Conservation (phyloP, 2,888 invertebrate genomes). For the Prosapia bicincta region DNA sequence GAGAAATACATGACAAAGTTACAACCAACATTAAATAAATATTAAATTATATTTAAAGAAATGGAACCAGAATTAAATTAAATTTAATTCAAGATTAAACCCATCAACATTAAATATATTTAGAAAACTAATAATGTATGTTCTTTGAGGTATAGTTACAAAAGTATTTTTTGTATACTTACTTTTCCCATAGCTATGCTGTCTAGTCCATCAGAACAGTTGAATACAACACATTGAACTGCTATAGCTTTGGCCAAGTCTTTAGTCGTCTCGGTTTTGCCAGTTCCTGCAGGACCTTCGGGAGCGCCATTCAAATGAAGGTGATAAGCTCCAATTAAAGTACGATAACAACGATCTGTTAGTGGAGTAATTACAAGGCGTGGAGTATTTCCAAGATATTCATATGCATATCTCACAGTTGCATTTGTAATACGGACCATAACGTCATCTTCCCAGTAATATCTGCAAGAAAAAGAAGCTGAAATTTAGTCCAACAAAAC, state of each 20-base stretch:
- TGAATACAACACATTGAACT: conserved; percentile 85
- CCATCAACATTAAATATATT: too few species aligned
- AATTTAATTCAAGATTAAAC: too few species aligned
- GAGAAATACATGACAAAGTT: too few species aligned
- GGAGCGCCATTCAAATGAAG: conserved; percentile 82
- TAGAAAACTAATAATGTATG: too few species aligned
- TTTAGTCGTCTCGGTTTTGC: conserved; percentile 89
- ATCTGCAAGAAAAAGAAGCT: conserved; percentile 44
- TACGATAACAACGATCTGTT: conserved; percentile 78
- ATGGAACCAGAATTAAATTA: too few species aligned
- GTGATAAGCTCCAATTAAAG: conserved; percentile 77
- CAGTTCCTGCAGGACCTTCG: conserved; percentile 83
- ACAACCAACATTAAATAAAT: too few species aligned
- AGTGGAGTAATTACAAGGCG: conserved; percentile 72
- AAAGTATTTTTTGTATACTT: too few species aligned
- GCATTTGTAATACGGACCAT: conserved; percentile 75
- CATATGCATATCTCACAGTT: conserved; percentile 73
- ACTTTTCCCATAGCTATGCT: conserved; percentile 81
- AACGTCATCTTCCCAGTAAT: conserved; percentile 70
- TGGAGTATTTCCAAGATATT: conserved; percentile 79
- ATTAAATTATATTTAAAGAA: too few species aligned
- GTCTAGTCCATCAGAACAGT: conserved; percentile 82
- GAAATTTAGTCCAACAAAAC: too few species aligned
- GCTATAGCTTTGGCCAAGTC: conserved; percentile 90
- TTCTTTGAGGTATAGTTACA: too few species aligned